Percentiles rank a stretch among this genome's conserved stretches.
Conservation (phyloP, 2,113 vertebrate genomes). For the Leiothrix lutea region DNA sequence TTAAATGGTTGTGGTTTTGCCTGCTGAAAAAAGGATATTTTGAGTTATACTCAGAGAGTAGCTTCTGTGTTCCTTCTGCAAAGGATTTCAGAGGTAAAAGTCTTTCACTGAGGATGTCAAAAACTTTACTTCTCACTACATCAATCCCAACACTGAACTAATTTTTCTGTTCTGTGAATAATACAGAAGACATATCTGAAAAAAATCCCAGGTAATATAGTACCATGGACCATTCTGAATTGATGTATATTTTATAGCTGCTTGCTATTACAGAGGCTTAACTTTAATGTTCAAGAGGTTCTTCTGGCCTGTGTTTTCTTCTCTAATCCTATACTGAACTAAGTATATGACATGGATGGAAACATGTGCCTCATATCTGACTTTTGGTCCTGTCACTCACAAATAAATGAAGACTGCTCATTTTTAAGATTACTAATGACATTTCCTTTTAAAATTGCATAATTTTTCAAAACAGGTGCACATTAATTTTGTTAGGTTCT, state of each 20-base stretch:
- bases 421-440: neutral
- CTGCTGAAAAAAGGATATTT: neutral
- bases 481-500: neutral
- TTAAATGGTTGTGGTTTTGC: neutral
- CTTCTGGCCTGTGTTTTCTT: neutral
- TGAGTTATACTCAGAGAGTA: neutral
- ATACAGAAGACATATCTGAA: neutral
- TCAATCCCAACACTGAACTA: neutral
- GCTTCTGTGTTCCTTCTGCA: neutral
- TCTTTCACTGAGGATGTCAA: neutral
- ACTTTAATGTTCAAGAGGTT: neutral
- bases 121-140: neutral
- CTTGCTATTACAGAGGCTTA: neutral
- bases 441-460: neutral
- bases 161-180: neutral
- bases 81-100: neutral
- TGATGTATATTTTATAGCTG: neutral
- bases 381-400: neutral
- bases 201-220: fast-evolving
- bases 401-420: neutral
- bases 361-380: neutral
- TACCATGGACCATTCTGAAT: neutral
- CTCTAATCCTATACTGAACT: neutral
- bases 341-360: fast-evolving
- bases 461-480: neutral